Base-by-base conservation (phyloP, 2,888 invertebrate species). In the Rhogogaster chlorosoma region DNA sequence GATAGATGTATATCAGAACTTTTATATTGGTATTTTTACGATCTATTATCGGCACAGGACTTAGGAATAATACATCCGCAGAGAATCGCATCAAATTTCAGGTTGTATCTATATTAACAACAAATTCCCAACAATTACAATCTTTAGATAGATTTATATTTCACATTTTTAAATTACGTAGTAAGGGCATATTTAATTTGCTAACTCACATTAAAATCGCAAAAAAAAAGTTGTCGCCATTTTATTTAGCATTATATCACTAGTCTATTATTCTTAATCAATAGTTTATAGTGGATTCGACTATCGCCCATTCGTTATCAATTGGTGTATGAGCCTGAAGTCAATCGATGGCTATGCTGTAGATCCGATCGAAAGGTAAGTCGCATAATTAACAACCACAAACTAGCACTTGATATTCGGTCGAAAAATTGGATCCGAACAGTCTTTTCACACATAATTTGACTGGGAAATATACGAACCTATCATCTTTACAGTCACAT, bases 251-350 rank as follows among this genome's bases (percentile, higher is more conserved):
- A 73, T 38, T 42, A 57, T n/a, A 67, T 45, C 75, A 73, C 22
- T 78, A 75, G 61, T 82, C 64, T 87, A 88, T 91, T 88, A 89
- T 92, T 92, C 93, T 94, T 94, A 92, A 93, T 92, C 89, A 88
- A 90, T 91, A 91, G 90, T 88, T 89, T 88, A 87, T 94, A 98
- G 98, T 93, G 97, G 97, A 61, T 98, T 97, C 93, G 98, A 98
- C 94, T 98, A 98, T 94, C 96, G 99, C 85, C 98, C 99, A 57
- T 99, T 98, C 94, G 96, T 98, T 86, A 95, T 98, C 86, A 99
- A 98, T 94, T 99, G 99, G 98, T 98, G 98, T 93, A 96, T 98
- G 95, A 97, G 96, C 91, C 95, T 98, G 45, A 97, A 97, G 92
- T 95, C 97, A 26, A 97, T 99, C 83, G 99, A 99, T 93, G 98